Evolutionary conservation across 2,797 vertebrate species (phyloP).

Genomic region (Liasis olivaceus): DNA sequence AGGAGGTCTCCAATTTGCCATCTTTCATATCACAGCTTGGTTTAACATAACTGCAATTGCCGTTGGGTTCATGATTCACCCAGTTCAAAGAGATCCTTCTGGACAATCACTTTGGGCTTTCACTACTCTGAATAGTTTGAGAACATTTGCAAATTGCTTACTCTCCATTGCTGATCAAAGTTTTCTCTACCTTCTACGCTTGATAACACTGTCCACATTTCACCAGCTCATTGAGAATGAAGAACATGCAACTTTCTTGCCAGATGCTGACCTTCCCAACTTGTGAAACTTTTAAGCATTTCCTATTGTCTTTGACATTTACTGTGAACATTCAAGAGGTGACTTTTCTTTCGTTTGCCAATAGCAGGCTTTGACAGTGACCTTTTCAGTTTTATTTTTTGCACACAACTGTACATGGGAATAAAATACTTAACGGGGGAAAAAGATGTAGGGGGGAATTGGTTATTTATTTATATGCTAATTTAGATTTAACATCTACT

Average conservation of each 20-base stretch:
- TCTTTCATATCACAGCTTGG: background rate
- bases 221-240: background rate
- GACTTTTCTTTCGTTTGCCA: background rate
- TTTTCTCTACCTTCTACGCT: background rate
- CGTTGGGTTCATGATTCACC: background rate
- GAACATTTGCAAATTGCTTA: background rate
- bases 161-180: background rate
- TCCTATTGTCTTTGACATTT: slow-evolving; percentile 27
- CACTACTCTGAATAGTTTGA: background rate
- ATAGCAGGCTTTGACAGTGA: background rate
- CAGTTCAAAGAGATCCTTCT: background rate
- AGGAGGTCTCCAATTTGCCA: background rate
- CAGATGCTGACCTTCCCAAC: background rate
- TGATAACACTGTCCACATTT: background rate
- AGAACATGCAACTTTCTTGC: background rate
- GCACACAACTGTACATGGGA: background rate
- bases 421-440: background rate
- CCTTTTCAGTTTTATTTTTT: slow-evolving; percentile 6
- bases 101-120: background rate
- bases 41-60: background rate
- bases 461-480: background rate
- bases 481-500: background rate
- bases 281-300: background rate
- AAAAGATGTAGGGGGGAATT: no score
- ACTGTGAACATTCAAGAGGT: background rate